Evolutionary conservation across 2,113 vertebrate species (phyloP).

Genomic region (Tragelaphus imberbis): DNA sequence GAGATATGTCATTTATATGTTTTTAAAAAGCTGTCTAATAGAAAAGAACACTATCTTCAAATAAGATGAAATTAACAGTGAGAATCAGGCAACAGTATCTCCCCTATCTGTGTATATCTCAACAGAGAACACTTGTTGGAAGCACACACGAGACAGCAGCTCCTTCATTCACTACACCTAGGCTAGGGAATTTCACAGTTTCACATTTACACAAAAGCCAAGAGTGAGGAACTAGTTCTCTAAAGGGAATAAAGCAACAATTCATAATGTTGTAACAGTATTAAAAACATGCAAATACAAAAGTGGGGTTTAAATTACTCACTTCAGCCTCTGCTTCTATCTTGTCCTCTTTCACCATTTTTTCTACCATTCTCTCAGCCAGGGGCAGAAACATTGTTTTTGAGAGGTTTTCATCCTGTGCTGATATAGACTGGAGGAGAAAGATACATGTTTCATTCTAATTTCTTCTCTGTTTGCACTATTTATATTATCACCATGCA

Average conservation of each 20-base stretch:
- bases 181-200: neutral
- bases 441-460: slow-evolving; percentile 25
- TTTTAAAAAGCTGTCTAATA: slow-evolving; percentile 48
- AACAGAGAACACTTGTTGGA: neutral
- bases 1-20: neutral
- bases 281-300: neutral
- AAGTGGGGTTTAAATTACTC: slow-evolving; percentile 55
- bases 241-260: neutral
- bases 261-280: neutral
- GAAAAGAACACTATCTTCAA: neutral
- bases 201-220: neutral
- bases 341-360: slow-evolving; percentile 99
- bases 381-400: slow-evolving; percentile 98
- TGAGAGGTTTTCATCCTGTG: slow-evolving; percentile 95
- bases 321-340: slow-evolving; percentile 99
- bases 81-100: neutral
- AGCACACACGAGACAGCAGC: neutral
- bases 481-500: neutral
- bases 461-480: neutral
- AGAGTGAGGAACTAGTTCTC: neutral
- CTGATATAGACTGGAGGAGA: slow-evolving; percentile 91
- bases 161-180: neutral
- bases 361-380: slow-evolving; percentile 98
- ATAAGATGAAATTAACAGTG: neutral
- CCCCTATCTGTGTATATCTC: neutral